A percentile compares a stretch with the other conserved stretches of the same genome.
phyloP scores from a whole-genome alignment of 2,797 vertebrate genomes.

The Glyptemys insculpta region DNA sequence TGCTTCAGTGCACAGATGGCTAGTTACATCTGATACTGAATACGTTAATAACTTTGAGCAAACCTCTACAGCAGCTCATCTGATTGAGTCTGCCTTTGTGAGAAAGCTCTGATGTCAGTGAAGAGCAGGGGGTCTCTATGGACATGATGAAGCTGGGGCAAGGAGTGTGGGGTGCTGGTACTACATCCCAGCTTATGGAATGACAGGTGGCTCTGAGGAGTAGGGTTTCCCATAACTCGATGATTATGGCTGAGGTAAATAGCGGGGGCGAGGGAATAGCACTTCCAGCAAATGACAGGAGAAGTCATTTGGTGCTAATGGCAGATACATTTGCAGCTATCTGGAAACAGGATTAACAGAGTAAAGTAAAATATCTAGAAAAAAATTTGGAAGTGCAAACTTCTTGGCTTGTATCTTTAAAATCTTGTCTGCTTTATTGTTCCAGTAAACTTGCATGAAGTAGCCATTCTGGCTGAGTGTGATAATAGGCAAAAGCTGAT shows the following conservation, averaged over 20 bases:
- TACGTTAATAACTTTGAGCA: background rate
- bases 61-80: background rate
- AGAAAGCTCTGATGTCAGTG: background rate
- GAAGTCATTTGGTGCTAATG: background rate
- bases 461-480: background rate
- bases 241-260: fast-evolving
- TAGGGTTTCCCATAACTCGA: background rate
- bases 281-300: background rate
- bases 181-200: background rate
- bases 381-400: background rate
- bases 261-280: background rate
- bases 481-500: slow-evolving; percentile 13
- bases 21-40: background rate
- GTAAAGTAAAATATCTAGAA: background rate
- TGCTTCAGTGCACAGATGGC: background rate
- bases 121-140: background rate
- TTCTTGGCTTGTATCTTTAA: background rate
- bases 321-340: background rate
- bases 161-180: fast-evolving
- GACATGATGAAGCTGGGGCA: background rate
- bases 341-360: background rate
- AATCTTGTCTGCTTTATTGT: background rate
- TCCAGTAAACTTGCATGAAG: slow-evolving; percentile 1
- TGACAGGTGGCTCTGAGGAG: background rate
- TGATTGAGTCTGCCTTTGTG: background rate